Percentiles rank a stretch among this genome's conserved stretches.
Conservation (phyloP, 2,113 vertebrate genomes). For the Rhinoderma darwinii region DNA sequence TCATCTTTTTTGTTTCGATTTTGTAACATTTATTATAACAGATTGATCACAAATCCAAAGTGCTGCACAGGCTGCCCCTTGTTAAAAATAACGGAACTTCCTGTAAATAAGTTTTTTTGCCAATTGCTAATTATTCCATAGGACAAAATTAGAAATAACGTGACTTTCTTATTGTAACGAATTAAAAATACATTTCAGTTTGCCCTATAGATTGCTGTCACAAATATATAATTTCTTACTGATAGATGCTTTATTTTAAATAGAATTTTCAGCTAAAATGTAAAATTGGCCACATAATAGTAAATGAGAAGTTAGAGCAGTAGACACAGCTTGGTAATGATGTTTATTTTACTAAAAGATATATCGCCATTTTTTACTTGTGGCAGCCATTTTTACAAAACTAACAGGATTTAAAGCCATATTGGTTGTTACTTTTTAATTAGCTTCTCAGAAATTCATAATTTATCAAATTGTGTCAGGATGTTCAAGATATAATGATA, state of each 20-base stretch:
- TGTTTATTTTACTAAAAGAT: too few species aligned
- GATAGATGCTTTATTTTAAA: not conserved
- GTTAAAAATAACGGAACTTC: not conserved
- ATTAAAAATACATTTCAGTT: not conserved
- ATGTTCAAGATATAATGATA: too few species aligned
- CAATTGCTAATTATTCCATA: not conserved
- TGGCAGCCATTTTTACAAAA: too few species aligned
- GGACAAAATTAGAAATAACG: not conserved
- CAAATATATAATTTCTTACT: not conserved
- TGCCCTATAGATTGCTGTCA: not conserved
- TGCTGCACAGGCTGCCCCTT: not conserved
- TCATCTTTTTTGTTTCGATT: slow-evolving; percentile 4
- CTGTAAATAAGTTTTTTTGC: slow-evolving; percentile 3
- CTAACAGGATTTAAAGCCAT: too few species aligned
- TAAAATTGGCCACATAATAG: not conserved
- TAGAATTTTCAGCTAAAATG: not conserved
- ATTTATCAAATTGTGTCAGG: too few species aligned
- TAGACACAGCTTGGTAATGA: not conserved
- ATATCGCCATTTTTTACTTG: too few species aligned
- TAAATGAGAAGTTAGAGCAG: not conserved
- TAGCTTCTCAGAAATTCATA: too few species aligned
- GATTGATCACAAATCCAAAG: not conserved
- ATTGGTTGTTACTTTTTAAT: too few species aligned
- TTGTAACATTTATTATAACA: slow-evolving; percentile 11
- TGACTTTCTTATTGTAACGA: not conserved